Base-by-base conservation (phyloP, 2,797 vertebrate genomes). In the Telmatherina bonti region DNA sequence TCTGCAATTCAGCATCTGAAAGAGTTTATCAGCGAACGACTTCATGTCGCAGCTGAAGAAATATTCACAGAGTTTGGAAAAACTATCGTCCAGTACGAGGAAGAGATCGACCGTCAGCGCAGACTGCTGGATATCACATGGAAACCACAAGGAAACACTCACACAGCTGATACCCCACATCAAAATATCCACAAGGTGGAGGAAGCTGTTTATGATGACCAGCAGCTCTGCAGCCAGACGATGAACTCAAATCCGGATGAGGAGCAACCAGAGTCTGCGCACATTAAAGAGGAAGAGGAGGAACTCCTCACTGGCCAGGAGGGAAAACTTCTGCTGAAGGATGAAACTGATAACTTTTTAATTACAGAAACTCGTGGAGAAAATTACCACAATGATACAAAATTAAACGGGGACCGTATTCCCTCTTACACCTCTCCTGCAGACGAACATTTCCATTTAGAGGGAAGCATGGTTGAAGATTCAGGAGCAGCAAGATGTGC, bases 11-110 rank as follows among this genome's bases (percentile, higher is more conserved):
- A 64, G 45, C 7, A 51, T 2, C 45, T 52, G 10, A 65, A 27
- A 15, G 27, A 65, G 54, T 58, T 65, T 6, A 36, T 65, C 43
- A 65, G 22, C 4, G 26, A 72, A 55, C 45, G 62, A 20, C 62
- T 58, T 2, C 31, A 43, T n/a, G 70, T 45, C 16, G 61, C 53
- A 0, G 69, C 61, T 2, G 43, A 49, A 26, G 47, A n/a, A 0
- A 72, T 72, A 12, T 72, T 51, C 31, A 16, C 0, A 3, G 61
- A 51, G 43, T 72, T 72, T 31, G 70, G 52, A 27, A 59, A 65
- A 33, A 65, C 54, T 26, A n/a, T n/a, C n/a, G n/a, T n/a, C n/a
- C n/a, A n/a, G n/a, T n/a, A n/a, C n/a, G n/a, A n/a, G n/a, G n/a
- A n/a, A n/a, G n/a, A n/a, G n/a, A n/a, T n/a, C n/a, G n/a, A n/a